Percentiles rank a stretch among this genome's conserved stretches.
These are phyloP conservation scores for Ceyx melanurus DNA, from an alignment of 2,113 vertebrate genomes.

Conservation along the genomic window DNA sequence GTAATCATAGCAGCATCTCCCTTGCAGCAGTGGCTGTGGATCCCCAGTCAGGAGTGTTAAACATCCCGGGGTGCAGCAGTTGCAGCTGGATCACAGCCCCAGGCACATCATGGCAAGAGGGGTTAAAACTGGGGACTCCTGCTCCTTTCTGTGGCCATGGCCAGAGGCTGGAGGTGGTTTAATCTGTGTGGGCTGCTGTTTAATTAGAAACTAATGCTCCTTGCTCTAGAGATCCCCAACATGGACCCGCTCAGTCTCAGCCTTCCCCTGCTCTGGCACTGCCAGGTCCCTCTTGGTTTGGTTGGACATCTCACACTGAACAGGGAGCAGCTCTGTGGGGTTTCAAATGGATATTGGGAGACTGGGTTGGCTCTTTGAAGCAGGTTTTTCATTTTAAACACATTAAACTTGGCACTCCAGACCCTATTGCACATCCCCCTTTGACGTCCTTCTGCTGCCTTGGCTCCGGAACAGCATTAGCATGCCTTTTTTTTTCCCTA, in stretches of 20 bases:
- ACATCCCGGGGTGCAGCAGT: neutral
- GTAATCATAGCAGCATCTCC: slow-evolving; percentile 20
- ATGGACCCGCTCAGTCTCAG: neutral
- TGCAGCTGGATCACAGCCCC: slow-evolving; percentile 1
- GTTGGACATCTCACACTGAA: neutral
- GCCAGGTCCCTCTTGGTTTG: neutral
- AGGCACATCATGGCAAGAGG: neutral
- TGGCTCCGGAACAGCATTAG: slow-evolving; percentile 4
- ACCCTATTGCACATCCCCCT: neutral
- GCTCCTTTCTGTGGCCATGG: neutral
- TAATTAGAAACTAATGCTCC: neutral
- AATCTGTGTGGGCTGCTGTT: neutral
- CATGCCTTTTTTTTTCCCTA: neutral
- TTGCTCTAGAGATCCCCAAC: neutral
- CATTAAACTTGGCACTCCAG: neutral
- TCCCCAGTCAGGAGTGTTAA: neutral
- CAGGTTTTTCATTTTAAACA: neutral
- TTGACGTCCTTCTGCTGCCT: neutral
- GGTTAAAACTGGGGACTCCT: neutral
- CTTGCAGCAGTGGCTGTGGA: slow-evolving; percentile 13
- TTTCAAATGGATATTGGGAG: neutral
- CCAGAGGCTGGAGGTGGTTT: neutral
- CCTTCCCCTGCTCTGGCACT: neutral
- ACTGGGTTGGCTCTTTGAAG: neutral
- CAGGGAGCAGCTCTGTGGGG: neutral